Base-by-base conservation (phyloP, 2,888 invertebrate genomes). In the Cheilosia vernalis region DNA sequence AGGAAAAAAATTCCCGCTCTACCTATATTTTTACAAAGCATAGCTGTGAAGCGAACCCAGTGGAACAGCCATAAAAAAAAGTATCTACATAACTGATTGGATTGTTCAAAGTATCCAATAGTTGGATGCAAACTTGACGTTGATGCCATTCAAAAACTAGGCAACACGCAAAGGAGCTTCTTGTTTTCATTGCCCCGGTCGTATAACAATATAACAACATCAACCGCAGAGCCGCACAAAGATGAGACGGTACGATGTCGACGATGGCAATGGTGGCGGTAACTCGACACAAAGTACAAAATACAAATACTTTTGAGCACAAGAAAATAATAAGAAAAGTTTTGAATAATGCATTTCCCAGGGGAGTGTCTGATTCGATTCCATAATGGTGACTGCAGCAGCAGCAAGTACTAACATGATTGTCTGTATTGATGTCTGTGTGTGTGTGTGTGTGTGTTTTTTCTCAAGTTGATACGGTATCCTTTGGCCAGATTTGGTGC, bases 271-370 rank as follows among this genome's bases (percentile, higher is more conserved):
- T 55, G 17, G 40, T 70, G 64, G 49, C 73, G 74, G 73, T 74
- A 51, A 47, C 42, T 64, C 66, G 47, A 70, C 37, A 37, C 37
- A 37, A 37, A 37, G 37, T 37, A 37, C 37, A 37, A 37, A 37
- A 10, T 37, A 37, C 37, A 63, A 78, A 55, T 55, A 42, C 55
- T 73, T 55, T 55, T 64, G 30, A 76, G 60, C 60, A 60, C 69
- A 84, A 66, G 72, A 81, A 81, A 81, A 76, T 85, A 85, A 85
- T 85, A 85, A 81, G 85, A 85, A 85, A 85, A 81, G 72, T 85
- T 85, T 85, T 85, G 85, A 85, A 85, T 85, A 85, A 85, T 85
- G 85, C 81, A 85, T 85, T 81, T 76, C 85, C 44, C 85, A 37
- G 51, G 85, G 85, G 85, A 81, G 76, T 72, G 76, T 63, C 85